A percentile compares a stretch with the other conserved stretches of the same genome.
These are phyloP conservation scores for Erebia aethiops DNA, from an alignment of 2,888 invertebrate species.

Conservation along the genomic window DNA sequence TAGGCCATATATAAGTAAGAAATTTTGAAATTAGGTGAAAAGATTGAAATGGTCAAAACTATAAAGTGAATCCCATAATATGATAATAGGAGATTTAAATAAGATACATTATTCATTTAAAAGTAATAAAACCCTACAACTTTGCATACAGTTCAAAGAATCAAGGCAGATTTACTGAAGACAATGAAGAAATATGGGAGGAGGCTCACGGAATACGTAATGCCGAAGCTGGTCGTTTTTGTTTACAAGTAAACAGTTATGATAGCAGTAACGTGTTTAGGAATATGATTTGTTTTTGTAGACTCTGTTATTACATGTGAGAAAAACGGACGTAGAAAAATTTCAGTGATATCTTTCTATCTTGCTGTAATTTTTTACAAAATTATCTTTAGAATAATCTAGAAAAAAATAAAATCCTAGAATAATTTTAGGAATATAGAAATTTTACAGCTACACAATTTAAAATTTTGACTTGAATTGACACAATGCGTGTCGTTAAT, in stretches of 20 bases:
- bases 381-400: too few relatives aligned
- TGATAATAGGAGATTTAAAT: background rate
- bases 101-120: constrained; percentile 7
- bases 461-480: too few relatives aligned
- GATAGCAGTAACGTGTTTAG: constrained; percentile 32
- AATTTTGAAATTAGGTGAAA: too few relatives aligned
- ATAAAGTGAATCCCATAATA: too few relatives aligned
- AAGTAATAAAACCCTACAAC: constrained; percentile 11
- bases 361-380: too few relatives aligned
- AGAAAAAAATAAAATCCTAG: too few relatives aligned
- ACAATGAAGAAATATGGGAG: constrained; percentile 38
- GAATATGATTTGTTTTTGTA: constrained; percentile 34
- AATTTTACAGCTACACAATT: too few relatives aligned
- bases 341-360: background rate
- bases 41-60: too few relatives aligned
- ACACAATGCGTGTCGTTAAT: too few relatives aligned
- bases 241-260: constrained; percentile 41
- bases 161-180: constrained; percentile 30
- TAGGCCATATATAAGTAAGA: too few relatives aligned
- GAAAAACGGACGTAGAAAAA: background rate
- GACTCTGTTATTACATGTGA: background rate
- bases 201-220: constrained; percentile 37
- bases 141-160: constrained; percentile 2
- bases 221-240: constrained; percentile 26
- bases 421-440: too few relatives aligned